phyloP scores from a whole-genome alignment of 1,140 invertebrate species.

The Anadara kagoshimensis region DNA sequence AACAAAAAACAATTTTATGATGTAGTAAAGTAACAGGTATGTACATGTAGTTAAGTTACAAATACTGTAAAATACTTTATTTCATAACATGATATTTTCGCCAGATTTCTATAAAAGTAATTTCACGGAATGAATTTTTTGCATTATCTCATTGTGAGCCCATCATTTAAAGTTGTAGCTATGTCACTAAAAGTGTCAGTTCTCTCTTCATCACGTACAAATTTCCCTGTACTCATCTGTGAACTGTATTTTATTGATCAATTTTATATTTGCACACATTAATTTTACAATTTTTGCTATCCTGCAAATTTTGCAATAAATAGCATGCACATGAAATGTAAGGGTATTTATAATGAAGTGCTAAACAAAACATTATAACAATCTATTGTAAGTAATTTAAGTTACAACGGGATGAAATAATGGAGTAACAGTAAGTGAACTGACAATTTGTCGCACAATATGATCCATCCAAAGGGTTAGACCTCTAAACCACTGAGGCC shows the following conservation, averaged over 20 bases:
- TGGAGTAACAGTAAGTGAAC: no score
- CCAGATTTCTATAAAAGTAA: not conserved
- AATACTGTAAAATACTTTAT: not conserved
- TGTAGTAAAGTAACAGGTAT: not conserved
- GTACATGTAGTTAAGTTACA: not conserved
- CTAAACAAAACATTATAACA: no score
- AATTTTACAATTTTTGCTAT: not conserved
- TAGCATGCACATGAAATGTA: no score
- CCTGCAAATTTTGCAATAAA: no score
- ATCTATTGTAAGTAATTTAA: no score
- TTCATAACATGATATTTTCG: not conserved
- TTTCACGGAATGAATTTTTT: not conserved
- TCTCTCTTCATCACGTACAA: not conserved
- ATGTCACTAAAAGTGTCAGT: not conserved
- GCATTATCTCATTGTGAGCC: not conserved
- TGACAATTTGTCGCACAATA: no score
- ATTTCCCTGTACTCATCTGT: not conserved
- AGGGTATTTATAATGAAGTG: no score
- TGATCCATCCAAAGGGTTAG: no score
- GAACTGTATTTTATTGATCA: no score
- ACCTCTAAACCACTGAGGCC: no score
- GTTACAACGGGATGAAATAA: no score
- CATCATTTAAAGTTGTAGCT: not conserved
- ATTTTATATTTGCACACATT: no score
- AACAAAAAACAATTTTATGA: slow-evolving; percentile 75